A percentile compares a stretch with the other conserved stretches of the same genome.
Conservation (phyloP, 2,113 vertebrate species). For the Myanophis thanlyinensis region DNA sequence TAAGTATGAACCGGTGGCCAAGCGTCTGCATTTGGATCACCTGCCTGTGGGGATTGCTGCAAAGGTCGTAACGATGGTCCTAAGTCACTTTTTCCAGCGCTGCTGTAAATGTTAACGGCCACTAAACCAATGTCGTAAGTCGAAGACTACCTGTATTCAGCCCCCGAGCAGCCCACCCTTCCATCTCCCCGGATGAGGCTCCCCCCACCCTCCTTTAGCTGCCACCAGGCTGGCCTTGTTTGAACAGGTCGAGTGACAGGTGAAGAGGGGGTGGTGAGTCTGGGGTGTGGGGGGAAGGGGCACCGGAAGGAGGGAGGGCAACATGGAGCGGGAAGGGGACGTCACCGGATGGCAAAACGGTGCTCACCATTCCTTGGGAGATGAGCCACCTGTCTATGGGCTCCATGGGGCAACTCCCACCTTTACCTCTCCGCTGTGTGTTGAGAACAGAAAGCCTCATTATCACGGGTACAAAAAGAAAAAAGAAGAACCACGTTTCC, state of each 20-base stretch:
- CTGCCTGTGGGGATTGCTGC: too few species aligned
- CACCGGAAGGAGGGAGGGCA: slow-evolving; percentile 49
- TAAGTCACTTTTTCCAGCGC: not conserved
- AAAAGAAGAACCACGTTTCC: slow-evolving; percentile 35
- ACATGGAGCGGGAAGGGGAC: slow-evolving; percentile 47
- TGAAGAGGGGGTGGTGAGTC: slow-evolving; percentile 58
- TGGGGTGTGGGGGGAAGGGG: slow-evolving; percentile 52
- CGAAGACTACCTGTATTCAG: not conserved
- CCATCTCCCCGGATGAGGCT: slow-evolving; percentile 38
- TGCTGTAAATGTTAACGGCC: not conserved
- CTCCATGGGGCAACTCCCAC: slow-evolving; percentile 91
- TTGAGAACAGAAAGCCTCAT: slow-evolving; percentile 79
- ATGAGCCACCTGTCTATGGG: slow-evolving; percentile 99
- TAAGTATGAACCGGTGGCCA: not conserved
- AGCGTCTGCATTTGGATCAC: not conserved
- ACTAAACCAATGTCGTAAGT: not conserved
- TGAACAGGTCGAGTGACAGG: slow-evolving; percentile 59
- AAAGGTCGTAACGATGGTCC: not conserved
- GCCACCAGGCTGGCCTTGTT: slow-evolving; percentile 60
- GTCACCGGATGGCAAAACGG: slow-evolving; percentile 75
- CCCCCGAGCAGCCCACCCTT: fast-evolving
- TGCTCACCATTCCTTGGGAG: slow-evolving; percentile 99
- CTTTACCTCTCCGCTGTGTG: slow-evolving; percentile 89
- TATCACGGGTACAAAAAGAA: slow-evolving; percentile 41
- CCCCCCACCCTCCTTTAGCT: slow-evolving; percentile 59